Evolutionary conservation across 2,888 invertebrate genomes (phyloP), one percentile per base, ranked within the genome.

Genomic region (Lithophane leautieri): DNA sequence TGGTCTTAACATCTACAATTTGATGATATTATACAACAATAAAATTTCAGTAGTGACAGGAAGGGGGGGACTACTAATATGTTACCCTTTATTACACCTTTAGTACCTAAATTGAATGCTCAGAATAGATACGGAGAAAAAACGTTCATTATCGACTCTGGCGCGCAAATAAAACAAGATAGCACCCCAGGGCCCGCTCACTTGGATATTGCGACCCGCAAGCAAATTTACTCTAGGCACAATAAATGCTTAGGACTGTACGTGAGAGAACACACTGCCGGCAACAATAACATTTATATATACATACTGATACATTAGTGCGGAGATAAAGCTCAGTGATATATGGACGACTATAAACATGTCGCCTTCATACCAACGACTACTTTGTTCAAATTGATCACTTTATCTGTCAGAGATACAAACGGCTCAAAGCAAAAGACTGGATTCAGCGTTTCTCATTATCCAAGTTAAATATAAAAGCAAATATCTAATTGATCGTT

Each of bases 211-310:
- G 96, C 95, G 94, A 92, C 92, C 94, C 94, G 89, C 95, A 95
- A 95, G 95, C 95, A 96, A 95, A 96, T 96, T 95, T 95, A 93
- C 94, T 94, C 93, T 93, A 93, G 95, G 93, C 94, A 93, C 94
- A 95, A 95, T 95, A 95, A 95, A 95, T 92, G 93, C 93, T 94
- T 93, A 92, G 93, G 90, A 91, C 87, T 91, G 92, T 93, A 93
- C 94, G 94, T 93, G 93, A 88, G 91, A 90, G 90, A 91, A 90
- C 90, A 91, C 89, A 81, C 82, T 79, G 82, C 81, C 84, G 87
- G 86, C 91, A 90, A 91, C 91, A 92, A 93, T 92, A 94, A 93
- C 92, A 91, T 92, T 91, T 90, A 88, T 90, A 87, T 85, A 88
- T 89, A 89, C 89, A 88, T 86, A 90, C 86, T 89, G 88, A 89